Conservation (phyloP, 92 coral and sea anemone genomes). For the Porites evermanni region DNA sequence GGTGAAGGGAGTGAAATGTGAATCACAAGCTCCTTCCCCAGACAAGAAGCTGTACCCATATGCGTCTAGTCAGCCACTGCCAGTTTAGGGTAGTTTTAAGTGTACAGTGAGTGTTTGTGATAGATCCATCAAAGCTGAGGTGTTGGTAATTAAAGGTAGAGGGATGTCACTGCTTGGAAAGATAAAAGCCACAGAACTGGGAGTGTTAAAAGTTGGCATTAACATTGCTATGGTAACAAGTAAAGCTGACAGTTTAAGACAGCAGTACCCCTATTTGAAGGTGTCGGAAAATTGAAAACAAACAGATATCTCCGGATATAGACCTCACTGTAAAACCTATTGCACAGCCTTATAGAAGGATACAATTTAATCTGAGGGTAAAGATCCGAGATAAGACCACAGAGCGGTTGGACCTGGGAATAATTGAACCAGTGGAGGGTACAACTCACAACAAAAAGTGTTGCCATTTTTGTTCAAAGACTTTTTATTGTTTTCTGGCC, state of each 20-base stretch:
- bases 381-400: neutral
- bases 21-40: too few relatives aligned
- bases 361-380: neutral
- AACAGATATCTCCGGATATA: constrained; percentile 26
- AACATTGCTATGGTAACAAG: constrained; percentile 23
- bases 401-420: too few relatives aligned
- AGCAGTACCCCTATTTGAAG: constrained; percentile 51
- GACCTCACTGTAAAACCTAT: constrained; percentile 50
- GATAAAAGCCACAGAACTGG: constrained; percentile 35
- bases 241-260: constrained; percentile 9
- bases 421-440: neutral
- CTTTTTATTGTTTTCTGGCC: too few relatives aligned
- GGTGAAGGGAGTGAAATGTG: too few relatives aligned
- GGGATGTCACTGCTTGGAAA: constrained; percentile 39
- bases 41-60: too few relatives aligned
- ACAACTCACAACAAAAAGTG: neutral
- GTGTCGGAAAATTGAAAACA: constrained; percentile 48
- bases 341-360: constrained; percentile 41
- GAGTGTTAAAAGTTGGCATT: constrained; percentile 34
- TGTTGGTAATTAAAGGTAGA: constrained; percentile 29
- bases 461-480: too few relatives aligned
- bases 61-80: too few relatives aligned
- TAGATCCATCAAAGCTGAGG: constrained; percentile 18
- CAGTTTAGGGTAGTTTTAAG: neutral
- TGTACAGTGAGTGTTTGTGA: constrained; percentile 29